Evolutionary conservation across 2,888 invertebrate species (phyloP).

Genomic region (Pogonocherus hispidulus): DNA sequence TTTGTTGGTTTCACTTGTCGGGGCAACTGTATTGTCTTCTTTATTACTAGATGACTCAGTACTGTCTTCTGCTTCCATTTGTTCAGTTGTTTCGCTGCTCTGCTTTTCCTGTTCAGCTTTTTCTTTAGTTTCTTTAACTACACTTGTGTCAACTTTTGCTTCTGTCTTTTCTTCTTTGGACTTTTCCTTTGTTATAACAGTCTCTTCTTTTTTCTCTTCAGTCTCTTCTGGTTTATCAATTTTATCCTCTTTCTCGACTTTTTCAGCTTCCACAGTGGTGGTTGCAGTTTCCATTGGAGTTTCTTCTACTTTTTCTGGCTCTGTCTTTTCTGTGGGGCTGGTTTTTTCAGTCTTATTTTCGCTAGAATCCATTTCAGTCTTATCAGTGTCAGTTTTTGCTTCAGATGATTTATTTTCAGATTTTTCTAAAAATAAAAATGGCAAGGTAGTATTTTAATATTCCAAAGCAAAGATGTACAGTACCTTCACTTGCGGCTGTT

Average conservation of each 20-base stretch:
- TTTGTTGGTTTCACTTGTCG: constrained; percentile 28
- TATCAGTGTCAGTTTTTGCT: constrained; percentile 18
- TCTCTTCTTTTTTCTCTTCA: constrained; percentile 10
- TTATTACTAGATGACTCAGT: constrained; percentile 16
- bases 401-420: constrained; percentile 6
- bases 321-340: constrained; percentile 21
- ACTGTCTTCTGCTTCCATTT: constrained; percentile 36
- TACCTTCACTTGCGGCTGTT: constrained; percentile 44
- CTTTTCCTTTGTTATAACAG: constrained; percentile 9
- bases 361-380: constrained; percentile 28
- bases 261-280: constrained; percentile 43
- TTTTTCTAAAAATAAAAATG: constrained; percentile 24
- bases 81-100: constrained; percentile 1
- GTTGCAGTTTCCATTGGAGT: constrained; percentile 33
- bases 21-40: constrained; percentile 17
- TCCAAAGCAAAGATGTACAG: neutral
- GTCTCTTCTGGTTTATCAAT: constrained; percentile 2
- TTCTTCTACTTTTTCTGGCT: constrained; percentile 49
- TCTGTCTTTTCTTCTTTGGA: constrained; percentile 37
- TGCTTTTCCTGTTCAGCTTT: constrained; percentile 3
- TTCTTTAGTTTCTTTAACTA: constrained; percentile 5
- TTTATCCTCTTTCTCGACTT: constrained; percentile 36
- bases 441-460: neutral
- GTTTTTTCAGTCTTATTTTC: constrained; percentile 24
- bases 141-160: constrained; percentile 16